A percentile compares a stretch with the other conserved stretches of the same genome.
Evolutionary conservation across 2,797 vertebrate species (phyloP).

Genomic region (Erpetoichthys calabaricus): DNA sequence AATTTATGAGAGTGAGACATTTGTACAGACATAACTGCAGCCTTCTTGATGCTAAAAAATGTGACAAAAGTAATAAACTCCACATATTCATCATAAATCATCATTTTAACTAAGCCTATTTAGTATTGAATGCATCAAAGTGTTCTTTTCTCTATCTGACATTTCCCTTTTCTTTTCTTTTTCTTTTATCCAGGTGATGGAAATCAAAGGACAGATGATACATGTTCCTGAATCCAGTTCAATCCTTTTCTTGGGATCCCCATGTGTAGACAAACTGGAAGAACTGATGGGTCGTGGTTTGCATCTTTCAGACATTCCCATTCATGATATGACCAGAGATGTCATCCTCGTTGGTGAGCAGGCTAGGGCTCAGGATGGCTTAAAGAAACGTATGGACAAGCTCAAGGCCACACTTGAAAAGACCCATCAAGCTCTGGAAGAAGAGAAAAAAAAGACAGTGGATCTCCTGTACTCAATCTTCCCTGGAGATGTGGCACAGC

Average conservation of each 20-base stretch:
- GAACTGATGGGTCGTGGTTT: conserved; percentile 93
- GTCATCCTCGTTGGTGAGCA: conserved; percentile 94
- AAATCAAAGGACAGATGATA: conserved; percentile 97
- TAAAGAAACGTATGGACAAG: conserved; percentile 97
- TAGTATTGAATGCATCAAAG: too few species aligned
- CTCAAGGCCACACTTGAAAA: conserved; percentile 88
- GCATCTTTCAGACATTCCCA: conserved; percentile 91
- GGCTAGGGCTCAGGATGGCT: conserved; percentile 90
- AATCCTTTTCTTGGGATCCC: conserved; percentile 87
- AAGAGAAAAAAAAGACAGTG: conserved; percentile 91
- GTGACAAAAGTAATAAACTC: too few species aligned
- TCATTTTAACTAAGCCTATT: too few species aligned
- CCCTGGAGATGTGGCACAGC: conserved; percentile 89
- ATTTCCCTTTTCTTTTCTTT: too few species aligned
- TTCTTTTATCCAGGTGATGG: conserved; percentile 74
- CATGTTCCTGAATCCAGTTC: conserved; percentile 85
- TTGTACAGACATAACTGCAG: too few species aligned
- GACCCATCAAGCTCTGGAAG: conserved; percentile 87
- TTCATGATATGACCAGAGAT: conserved; percentile 89
- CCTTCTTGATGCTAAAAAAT: too few species aligned
- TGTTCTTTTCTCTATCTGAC: too few species aligned
- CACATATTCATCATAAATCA: too few species aligned
- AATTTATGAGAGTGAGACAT: too few species aligned
- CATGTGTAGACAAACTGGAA: conserved; percentile 90
- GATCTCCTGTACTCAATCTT: conserved; percentile 96